phyloP scores from a whole-genome alignment of 2,113 vertebrate species.

The Psittacus erithacus region DNA sequence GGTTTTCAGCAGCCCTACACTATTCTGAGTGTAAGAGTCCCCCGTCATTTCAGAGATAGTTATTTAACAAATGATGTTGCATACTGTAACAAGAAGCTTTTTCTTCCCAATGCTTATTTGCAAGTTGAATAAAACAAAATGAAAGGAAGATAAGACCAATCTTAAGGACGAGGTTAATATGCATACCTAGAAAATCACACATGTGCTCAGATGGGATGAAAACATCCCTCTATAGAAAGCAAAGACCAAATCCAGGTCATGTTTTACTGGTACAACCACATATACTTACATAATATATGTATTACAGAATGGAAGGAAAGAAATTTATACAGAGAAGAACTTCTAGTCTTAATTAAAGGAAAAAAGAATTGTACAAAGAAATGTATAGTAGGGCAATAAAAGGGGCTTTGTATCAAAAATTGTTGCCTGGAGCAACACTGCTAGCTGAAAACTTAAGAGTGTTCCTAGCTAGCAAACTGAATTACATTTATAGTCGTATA shows the following conservation, averaged over 20 bases:
- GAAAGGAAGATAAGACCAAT: neutral
- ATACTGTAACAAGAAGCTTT: neutral
- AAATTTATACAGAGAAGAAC: neutral
- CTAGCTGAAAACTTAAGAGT: neutral
- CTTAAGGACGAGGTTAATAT: neutral
- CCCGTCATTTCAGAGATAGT: neutral
- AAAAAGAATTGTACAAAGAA: neutral
- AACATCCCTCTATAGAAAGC: neutral
- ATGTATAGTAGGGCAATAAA: neutral
- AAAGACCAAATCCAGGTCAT: neutral
- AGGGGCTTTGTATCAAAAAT: neutral
- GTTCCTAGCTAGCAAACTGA: neutral
- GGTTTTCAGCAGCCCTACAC: neutral
- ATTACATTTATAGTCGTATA: neutral
- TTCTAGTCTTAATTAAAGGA: neutral
- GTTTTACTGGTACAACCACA: neutral
- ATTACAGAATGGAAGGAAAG: neutral
- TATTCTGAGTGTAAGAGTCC: neutral
- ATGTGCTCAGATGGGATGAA: neutral
- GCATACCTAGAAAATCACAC: neutral
- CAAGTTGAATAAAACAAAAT: neutral
- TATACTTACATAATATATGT: neutral
- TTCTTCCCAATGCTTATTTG: neutral
- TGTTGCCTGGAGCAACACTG: neutral
- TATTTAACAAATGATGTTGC: neutral